These are phyloP conservation scores for Fissipunctia ypsillon DNA, from an alignment of 2,888 invertebrate species.

Conservation along the genomic window DNA sequence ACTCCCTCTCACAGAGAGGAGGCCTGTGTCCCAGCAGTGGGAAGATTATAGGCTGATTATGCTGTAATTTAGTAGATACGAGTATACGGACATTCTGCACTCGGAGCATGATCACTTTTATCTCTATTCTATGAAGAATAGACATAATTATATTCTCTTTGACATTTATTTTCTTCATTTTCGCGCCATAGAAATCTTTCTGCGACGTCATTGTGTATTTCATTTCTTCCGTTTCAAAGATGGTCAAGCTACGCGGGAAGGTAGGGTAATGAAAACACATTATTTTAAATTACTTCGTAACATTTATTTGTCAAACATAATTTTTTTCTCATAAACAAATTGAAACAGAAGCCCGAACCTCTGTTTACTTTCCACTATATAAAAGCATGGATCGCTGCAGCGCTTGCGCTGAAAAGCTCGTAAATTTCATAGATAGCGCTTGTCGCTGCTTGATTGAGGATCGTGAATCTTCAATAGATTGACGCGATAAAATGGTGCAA, in stretches of 20 bases:
- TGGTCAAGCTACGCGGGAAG: neutral
- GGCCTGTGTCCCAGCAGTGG: no score
- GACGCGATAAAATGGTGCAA: slow-evolving; percentile 60
- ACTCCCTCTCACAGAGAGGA: no score
- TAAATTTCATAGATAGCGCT: slow-evolving; percentile 57
- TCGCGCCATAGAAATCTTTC: no score
- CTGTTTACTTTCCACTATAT: slow-evolving; percentile 23
- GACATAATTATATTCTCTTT: no score
- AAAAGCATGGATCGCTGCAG: slow-evolving; percentile 26
- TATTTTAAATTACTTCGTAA: neutral
- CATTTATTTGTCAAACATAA: neutral
- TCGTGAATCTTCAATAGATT: slow-evolving; percentile 60
- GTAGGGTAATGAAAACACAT: neutral
- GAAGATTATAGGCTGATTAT: no score
- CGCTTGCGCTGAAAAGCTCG: slow-evolving; percentile 41
- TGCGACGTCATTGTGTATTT: neutral
- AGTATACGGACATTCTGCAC: no score
- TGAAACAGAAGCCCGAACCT: neutral
- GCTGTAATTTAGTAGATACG: no score
- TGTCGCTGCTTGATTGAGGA: slow-evolving; percentile 59
- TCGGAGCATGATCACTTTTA: no score
- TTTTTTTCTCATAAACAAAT: slow-evolving; percentile 1
- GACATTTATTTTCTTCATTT: no score
- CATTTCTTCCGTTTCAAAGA: neutral
- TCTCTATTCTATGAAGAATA: no score